phyloP scores from a whole-genome alignment of 1,140 invertebrate genomes.

The Pristionchus pacificus region DNA sequence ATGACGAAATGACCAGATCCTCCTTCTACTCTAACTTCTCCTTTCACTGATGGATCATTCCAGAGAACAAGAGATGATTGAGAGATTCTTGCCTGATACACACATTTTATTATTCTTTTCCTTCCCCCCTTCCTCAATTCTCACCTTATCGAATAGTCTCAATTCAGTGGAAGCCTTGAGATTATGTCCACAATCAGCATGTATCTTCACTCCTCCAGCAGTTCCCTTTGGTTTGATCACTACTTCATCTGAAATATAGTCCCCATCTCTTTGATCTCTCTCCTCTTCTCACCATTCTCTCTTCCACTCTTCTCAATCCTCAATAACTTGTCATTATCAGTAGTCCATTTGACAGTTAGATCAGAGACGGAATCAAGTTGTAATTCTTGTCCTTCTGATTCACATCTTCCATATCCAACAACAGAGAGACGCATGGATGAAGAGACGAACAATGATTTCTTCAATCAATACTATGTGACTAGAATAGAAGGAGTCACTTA shows the following conservation, averaged over 20 bases:
- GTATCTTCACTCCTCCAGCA: conserved; percentile 20
- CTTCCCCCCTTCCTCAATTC: not conserved
- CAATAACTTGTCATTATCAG: not conserved
- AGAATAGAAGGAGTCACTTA: conserved; percentile 12
- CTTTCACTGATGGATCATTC: conserved; percentile 26
- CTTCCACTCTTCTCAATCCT: not conserved
- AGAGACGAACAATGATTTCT: conserved; percentile 32
- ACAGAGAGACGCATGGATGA: conserved; percentile 21
- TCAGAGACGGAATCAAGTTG: not conserved
- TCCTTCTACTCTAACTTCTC: conserved; percentile 22
- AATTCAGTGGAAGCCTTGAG: not conserved
- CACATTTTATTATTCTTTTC: too few species aligned
- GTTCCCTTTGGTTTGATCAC: not conserved
- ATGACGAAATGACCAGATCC: conserved; percentile 35
- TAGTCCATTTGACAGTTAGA: conserved; percentile 7
- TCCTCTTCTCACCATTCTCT: not conserved
- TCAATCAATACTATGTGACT: conserved; percentile 1
- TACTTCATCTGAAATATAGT: not conserved
- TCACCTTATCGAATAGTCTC: conserved; percentile 4
- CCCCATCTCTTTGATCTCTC: conserved; percentile 3
- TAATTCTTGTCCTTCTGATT: not conserved
- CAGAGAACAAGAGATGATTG: conserved; percentile 25
- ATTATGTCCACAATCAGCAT: conserved; percentile 3
- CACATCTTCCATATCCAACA: conserved; percentile 25
- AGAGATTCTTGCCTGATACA: not conserved